Evolutionary conservation across 1,140 invertebrate species (phyloP).

Genomic region (Megalonaias nervosa): DNA sequence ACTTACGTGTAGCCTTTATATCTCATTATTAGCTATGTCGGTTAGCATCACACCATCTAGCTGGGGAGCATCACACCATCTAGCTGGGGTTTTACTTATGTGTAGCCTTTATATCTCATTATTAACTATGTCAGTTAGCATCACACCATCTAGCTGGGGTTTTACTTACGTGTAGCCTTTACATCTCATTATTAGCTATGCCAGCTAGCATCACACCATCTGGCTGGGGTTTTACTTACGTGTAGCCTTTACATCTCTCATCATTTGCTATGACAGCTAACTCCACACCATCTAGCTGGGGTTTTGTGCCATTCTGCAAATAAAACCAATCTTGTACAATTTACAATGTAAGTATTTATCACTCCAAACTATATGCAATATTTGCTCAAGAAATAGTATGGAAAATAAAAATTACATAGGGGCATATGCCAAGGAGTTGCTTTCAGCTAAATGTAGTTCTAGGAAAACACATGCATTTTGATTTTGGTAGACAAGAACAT

Average conservation of each 20-base stretch:
- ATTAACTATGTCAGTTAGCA: constrained; percentile 79
- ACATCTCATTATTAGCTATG: constrained; percentile 79
- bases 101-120: constrained; percentile 85
- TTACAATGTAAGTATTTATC: background rate
- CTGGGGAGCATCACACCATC: constrained; percentile 84
- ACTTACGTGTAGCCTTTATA: constrained; percentile 84
- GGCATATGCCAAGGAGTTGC: background rate
- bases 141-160: constrained; percentile 84
- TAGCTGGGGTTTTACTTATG: constrained; percentile 79
- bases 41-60: constrained; percentile 86
- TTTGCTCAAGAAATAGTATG: background rate
- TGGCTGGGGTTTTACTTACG: constrained; percentile 79
- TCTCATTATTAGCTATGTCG: constrained; percentile 77
- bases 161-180: constrained; percentile 81
- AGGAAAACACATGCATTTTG: too few species aligned
- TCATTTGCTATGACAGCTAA: constrained; percentile 80
- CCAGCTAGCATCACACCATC: constrained; percentile 84
- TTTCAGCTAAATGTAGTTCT: too few species aligned
- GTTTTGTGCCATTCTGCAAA: constrained; percentile 83
- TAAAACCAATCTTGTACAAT: background rate
- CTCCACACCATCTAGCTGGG: constrained; percentile 84
- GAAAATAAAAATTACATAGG: background rate
- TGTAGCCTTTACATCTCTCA: constrained; percentile 83
- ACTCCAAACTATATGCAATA: background rate
- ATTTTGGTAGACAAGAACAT: too few species aligned